phyloP scores from a whole-genome alignment of 2,888 invertebrate genomes.

The Drosophila nigritarsus region DNA sequence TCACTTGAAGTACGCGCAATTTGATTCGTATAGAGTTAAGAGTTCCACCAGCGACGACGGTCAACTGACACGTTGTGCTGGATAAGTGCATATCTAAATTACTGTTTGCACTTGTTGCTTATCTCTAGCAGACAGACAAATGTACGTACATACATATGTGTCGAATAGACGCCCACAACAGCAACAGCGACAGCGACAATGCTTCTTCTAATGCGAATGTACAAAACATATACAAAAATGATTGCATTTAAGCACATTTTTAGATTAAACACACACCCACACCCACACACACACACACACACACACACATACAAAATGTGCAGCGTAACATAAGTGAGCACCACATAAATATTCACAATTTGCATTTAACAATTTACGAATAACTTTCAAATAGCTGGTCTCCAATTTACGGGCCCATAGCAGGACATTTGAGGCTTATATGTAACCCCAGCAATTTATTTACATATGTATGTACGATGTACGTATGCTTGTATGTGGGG shows the following conservation, averaged over 20 bases:
- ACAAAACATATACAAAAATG: conserved; percentile 7
- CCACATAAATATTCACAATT: conserved; percentile 58
- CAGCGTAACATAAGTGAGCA: conserved; percentile 32
- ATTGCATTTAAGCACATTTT: conserved; percentile 42
- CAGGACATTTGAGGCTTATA: conserved; percentile 38
- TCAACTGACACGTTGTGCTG: conserved; percentile 7
- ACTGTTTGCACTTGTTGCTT: conserved; percentile 41
- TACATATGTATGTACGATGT: neutral
- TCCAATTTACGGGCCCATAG: conserved; percentile 34
- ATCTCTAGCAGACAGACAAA: conserved; percentile 39
- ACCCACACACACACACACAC: conserved; percentile 14
- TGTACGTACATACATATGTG: conserved; percentile 18
- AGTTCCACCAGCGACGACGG: conserved; percentile 4
- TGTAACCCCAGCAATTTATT: conserved; percentile 7
- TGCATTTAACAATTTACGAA: conserved; percentile 34
- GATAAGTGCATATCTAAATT: conserved; percentile 30
- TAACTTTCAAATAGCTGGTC: conserved; percentile 24
- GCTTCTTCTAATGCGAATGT: conserved; percentile 16
- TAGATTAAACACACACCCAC: conserved; percentile 25
- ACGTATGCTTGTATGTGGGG: conserved; percentile 3
- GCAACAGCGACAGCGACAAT: conserved; percentile 19
- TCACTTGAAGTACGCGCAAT: conserved; percentile 15
- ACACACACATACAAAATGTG: neutral
- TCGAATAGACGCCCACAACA: conserved; percentile 42
- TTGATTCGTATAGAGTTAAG: conserved; percentile 1